phyloP scores from a whole-genome alignment of 1,140 invertebrate species.

The Hyles euphorbiae region DNA sequence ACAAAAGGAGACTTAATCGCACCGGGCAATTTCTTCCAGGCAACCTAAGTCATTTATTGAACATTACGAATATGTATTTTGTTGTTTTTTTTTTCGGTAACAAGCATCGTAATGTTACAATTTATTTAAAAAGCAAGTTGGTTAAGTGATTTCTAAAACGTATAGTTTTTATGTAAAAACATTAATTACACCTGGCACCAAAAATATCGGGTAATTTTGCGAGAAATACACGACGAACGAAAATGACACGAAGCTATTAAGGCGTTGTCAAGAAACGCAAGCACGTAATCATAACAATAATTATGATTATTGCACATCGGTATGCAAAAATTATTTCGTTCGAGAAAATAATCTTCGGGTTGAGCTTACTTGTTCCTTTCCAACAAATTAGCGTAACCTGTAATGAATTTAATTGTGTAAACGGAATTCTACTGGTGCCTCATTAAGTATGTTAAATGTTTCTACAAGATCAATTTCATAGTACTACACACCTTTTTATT shows the following conservation, averaged over 20 bases:
- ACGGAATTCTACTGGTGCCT: constrained; percentile 22
- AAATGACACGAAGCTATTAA: constrained; percentile 24
- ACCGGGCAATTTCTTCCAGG: too few species aligned
- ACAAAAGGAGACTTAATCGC: too few species aligned
- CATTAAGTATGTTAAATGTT: constrained; percentile 17
- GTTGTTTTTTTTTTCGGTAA: too few species aligned
- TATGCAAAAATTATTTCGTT: constrained; percentile 34
- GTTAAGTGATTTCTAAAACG: not conserved
- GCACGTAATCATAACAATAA: constrained; percentile 27
- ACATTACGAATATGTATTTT: too few species aligned
- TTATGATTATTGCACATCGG: constrained; percentile 29
- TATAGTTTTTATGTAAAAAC: not conserved
- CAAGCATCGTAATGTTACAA: too few species aligned
- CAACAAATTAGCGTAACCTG: constrained; percentile 25
- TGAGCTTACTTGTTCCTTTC: constrained; percentile 39
- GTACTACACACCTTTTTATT: too few species aligned
- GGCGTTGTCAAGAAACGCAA: constrained; percentile 17
- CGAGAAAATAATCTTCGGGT: constrained; percentile 19
- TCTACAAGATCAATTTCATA: constrained; percentile 1
- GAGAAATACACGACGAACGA: constrained; percentile 20
- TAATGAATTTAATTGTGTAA: constrained; percentile 39
- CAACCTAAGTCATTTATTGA: too few species aligned
- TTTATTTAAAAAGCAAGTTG: not conserved
- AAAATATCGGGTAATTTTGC: constrained; percentile 12
- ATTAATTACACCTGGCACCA: constrained; percentile 3